A percentile compares a stretch with the other conserved stretches of the same genome.
Evolutionary conservation across 2,113 vertebrate species (phyloP).

Genomic region (Clarias gariepinus): DNA sequence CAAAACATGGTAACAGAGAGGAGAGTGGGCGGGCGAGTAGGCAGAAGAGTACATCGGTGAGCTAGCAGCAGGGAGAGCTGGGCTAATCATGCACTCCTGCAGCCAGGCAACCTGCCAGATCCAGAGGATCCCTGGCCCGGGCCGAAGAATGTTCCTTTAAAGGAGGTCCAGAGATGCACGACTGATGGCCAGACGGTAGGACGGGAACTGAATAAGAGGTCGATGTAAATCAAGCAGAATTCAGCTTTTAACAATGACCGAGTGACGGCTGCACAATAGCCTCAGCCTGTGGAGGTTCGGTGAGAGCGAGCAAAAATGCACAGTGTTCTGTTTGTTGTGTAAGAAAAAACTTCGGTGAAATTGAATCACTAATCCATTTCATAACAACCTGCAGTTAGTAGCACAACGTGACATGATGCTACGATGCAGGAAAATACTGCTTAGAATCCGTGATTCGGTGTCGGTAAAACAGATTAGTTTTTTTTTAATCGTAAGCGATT

Average conservation of each 20-base stretch:
- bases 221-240: constrained; percentile 30
- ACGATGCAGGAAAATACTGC: not conserved
- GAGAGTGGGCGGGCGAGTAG: constrained; percentile 53
- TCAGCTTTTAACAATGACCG: constrained; percentile 8
- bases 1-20: constrained; percentile 62
- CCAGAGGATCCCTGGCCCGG: constrained; percentile 41
- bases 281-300: constrained; percentile 2
- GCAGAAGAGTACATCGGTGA: constrained; percentile 46
- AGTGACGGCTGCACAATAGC: constrained; percentile 25
- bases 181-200: constrained; percentile 44
- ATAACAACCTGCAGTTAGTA: not conserved
- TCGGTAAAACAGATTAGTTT: not conserved
- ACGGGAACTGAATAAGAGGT: constrained; percentile 44
- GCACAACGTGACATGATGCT: not conserved
- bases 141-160: constrained; percentile 42
- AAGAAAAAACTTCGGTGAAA: not conserved
- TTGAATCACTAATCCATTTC: not conserved
- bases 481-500: not conserved
- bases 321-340: not conserved
- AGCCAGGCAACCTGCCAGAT: constrained; percentile 47
- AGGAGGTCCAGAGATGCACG: constrained; percentile 44
- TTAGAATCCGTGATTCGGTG: not conserved
- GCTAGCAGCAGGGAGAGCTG: constrained; percentile 35
- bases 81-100: constrained; percentile 41
- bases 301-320: constrained; percentile 11